These are phyloP conservation scores for Lineus longissimus DNA, from an alignment of 1,140 invertebrate genomes.

Conservation along the genomic window DNA sequence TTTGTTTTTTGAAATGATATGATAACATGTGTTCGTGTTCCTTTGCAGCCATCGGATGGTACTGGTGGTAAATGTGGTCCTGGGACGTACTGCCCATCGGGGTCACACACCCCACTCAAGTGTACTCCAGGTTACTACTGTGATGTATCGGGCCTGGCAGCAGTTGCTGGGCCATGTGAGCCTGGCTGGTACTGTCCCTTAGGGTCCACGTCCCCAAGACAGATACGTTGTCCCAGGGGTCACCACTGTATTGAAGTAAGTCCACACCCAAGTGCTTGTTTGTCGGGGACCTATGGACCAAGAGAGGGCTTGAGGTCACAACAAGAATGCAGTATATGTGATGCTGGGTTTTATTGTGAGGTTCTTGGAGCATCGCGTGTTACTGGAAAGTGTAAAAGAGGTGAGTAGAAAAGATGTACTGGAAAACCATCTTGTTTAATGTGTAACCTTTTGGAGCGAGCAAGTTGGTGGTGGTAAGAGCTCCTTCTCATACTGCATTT, in stretches of 20 bases:
- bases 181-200: slow-evolving; percentile 44
- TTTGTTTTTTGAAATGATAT: no score
- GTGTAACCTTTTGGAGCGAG: no score
- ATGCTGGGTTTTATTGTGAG: slow-evolving; percentile 44
- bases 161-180: slow-evolving; percentile 34
- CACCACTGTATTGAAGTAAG: slow-evolving; percentile 41
- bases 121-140: slow-evolving; percentile 47
- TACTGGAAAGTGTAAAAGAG: slow-evolving; percentile 35
- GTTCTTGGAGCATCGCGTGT: slow-evolving; percentile 36
- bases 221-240: slow-evolving; percentile 38
- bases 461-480: no score
- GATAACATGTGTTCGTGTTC: no score
- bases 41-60: no score
- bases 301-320: slow-evolving; percentile 22
- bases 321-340: slow-evolving; percentile 38
- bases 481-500: no score
- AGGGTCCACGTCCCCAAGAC: slow-evolving; percentile 26
- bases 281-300: slow-evolving; percentile 42
- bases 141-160: slow-evolving; percentile 27
- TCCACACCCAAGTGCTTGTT: slow-evolving; percentile 35
- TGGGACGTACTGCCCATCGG: slow-evolving; percentile 42
- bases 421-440: no score
- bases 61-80: slow-evolving; percentile 37
- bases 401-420: slow-evolving; percentile 16
- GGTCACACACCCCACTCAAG: slow-evolving; percentile 27